Conservation (phyloP, 64 coral and sea anemone species). For the Pocillopora verrucosa region DNA sequence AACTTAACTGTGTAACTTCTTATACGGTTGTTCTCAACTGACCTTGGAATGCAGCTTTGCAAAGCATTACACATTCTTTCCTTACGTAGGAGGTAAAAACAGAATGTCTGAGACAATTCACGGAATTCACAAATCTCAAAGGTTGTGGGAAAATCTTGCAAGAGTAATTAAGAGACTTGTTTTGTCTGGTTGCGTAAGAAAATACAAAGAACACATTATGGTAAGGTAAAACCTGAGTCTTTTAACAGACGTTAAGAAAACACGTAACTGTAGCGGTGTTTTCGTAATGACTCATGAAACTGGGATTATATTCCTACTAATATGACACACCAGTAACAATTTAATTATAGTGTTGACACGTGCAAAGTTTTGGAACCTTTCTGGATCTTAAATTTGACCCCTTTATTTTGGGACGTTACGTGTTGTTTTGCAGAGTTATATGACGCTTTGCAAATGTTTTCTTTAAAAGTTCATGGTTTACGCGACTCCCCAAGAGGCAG, state of each 20-base stretch:
- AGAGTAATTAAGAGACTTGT: neutral
- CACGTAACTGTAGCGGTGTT: neutral
- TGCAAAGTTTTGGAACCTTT: too few species aligned
- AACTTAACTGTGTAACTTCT: neutral
- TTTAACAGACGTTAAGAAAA: neutral
- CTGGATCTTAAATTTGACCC: too few species aligned
- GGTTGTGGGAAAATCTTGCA: neutral
- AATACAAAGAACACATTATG: neutral
- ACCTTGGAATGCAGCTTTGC: conserved; percentile 12
- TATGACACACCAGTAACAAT: too few species aligned
- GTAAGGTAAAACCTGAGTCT: too few species aligned
- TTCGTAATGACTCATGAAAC: too few species aligned
- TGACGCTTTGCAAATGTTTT: too few species aligned
- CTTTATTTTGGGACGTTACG: too few species aligned
- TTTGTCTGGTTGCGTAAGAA: neutral
- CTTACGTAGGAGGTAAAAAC: conserved; percentile 4
- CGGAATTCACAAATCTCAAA: neutral
- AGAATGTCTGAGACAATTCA: neutral
- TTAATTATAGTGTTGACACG: too few species aligned
- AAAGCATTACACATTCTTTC: neutral
- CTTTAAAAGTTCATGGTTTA: too few species aligned
- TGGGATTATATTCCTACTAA: too few species aligned
- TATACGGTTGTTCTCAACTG: neutral
- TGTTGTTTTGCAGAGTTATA: too few species aligned
- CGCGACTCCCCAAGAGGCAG: too few species aligned